These are phyloP conservation scores for Shargacucullia verbasci DNA, from an alignment of 2,888 invertebrate genomes.

Conservation along the genomic window DNA sequence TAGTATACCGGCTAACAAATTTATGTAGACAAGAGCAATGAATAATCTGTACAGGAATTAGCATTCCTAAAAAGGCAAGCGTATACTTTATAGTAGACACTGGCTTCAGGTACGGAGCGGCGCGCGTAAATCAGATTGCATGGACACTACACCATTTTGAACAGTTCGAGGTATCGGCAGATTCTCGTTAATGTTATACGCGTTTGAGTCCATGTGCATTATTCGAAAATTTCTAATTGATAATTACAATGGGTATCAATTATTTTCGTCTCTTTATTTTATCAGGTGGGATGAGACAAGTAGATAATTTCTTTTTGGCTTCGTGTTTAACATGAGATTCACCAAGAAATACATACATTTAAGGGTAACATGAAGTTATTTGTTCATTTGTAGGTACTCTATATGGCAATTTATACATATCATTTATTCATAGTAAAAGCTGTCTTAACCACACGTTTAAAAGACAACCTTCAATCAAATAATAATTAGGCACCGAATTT, in stretches of 20 bases:
- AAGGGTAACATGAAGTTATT: too few relatives aligned
- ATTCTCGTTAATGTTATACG: slow-evolving; percentile 47
- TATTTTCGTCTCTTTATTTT: too few relatives aligned
- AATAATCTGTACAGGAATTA: slow-evolving; percentile 77
- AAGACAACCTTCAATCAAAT: slow-evolving; percentile 36
- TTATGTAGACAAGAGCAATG: slow-evolving; percentile 68
- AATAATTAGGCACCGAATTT: slow-evolving; percentile 20
- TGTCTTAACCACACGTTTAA: slow-evolving; percentile 1
- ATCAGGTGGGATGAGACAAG: too few relatives aligned
- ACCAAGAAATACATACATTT: too few relatives aligned
- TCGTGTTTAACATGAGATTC: too few relatives aligned
- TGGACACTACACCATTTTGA: slow-evolving; percentile 80
- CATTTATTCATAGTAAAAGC: slow-evolving; percentile 12
- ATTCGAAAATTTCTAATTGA: background rate
- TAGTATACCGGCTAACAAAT: slow-evolving; percentile 58
- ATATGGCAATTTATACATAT: background rate
- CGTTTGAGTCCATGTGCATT: slow-evolving; percentile 17
- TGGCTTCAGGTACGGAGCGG: slow-evolving; percentile 70
- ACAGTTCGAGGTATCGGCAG: slow-evolving; percentile 69
- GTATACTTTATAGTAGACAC: slow-evolving; percentile 72
- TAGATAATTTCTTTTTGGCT: too few relatives aligned
- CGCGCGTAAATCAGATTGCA: slow-evolving; percentile 84
- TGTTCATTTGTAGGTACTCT: too few relatives aligned
- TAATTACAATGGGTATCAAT: too few relatives aligned
- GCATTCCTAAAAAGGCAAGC: slow-evolving; percentile 81